Base-by-base conservation (phyloP, 2,888 invertebrate species). In the Drosophila greeni region DNA sequence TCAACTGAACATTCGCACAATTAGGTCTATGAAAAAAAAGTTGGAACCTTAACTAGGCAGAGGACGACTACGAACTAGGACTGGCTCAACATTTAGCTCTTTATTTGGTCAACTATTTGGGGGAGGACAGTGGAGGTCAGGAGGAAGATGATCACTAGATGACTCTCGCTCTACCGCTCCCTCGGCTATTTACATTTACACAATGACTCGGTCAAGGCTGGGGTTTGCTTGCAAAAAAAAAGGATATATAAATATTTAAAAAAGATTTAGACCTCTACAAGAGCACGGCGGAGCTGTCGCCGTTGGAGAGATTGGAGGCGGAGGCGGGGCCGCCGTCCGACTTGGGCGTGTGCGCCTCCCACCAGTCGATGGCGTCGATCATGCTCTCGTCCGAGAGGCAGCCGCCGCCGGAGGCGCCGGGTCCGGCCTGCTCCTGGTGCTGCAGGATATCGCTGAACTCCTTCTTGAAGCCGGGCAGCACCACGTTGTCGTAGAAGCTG, bases 331-430 rank as follows among this genome's bases (percentile, higher is more conserved):
- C 64, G 9, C 83, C 85, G 68, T 88, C 88, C 3, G 87, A 87
- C 70, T 88, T 88, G 48, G 88, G 88, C 2, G 88, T 88, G 16
- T 88, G 87, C 11, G 87, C 86, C 71, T 91, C 90, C 91, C 91
- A 91, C 91, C 91, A 91, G 52, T 90, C 89, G 72, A 91, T 90
- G 23, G 90, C 90, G 75, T 91, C 90, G 72, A 90, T 90, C 87
- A 91, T 90, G 73, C 89, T 89, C 74, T 89, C 90, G 62, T 90
- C 90, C 34, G 90, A 89, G 2, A 90, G 82, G 20, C 75, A 81
- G 12, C 70, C 87, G 8, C 75, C 69, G 24, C 42, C 42, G 5
- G 42, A 26, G 23, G 71, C 75, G 4, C 59, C 39, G 11, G 43
- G 58, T 12, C 24, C 24, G 5, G 72, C 70, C 24, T 60, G 55